Conservation (phyloP, 1,140 invertebrate species). For the Olivierus martensii region DNA sequence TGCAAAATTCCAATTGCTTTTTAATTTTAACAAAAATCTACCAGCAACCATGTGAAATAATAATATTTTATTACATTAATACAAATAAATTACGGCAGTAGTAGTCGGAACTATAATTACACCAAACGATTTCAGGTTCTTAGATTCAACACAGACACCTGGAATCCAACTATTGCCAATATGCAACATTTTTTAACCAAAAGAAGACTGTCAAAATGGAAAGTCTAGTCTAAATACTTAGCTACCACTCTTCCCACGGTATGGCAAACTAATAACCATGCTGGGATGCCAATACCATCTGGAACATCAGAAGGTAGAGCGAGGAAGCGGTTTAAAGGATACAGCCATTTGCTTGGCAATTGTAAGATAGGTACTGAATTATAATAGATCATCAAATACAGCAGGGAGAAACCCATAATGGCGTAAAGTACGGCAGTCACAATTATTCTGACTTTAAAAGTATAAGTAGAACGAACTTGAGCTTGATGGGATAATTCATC, state of each 20-base stretch:
- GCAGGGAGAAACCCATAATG: slow-evolving; percentile 1
- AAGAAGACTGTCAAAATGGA: too few species aligned
- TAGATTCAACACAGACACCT: too few species aligned
- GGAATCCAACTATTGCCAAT: too few species aligned
- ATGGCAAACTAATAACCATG: slow-evolving; percentile 5
- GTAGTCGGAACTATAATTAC: too few species aligned
- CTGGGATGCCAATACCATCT: slow-evolving; percentile 4
- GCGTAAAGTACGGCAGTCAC: slow-evolving; percentile 2
- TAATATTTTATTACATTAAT: too few species aligned
- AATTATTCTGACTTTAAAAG: slow-evolving; percentile 4
- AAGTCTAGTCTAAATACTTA: not conserved
- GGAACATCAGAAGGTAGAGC: slow-evolving; percentile 14
- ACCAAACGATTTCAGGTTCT: too few species aligned
- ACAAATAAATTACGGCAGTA: too few species aligned
- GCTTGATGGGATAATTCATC: slow-evolving; percentile 29
- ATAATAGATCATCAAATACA: slow-evolving; percentile 13
- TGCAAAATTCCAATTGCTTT: too few species aligned
- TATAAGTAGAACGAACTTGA: slow-evolving; percentile 6
- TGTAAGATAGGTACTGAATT: slow-evolving; percentile 4
- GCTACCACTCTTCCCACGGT: slow-evolving; percentile 4
- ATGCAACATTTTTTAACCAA: too few species aligned
- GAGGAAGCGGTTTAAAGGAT: slow-evolving; percentile 13
- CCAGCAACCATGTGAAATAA: too few species aligned
- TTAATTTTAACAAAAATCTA: too few species aligned
- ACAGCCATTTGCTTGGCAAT: slow-evolving; percentile 11